Base-by-base conservation (phyloP, 2,888 invertebrate genomes). In the Shargacucullia verbasci region DNA sequence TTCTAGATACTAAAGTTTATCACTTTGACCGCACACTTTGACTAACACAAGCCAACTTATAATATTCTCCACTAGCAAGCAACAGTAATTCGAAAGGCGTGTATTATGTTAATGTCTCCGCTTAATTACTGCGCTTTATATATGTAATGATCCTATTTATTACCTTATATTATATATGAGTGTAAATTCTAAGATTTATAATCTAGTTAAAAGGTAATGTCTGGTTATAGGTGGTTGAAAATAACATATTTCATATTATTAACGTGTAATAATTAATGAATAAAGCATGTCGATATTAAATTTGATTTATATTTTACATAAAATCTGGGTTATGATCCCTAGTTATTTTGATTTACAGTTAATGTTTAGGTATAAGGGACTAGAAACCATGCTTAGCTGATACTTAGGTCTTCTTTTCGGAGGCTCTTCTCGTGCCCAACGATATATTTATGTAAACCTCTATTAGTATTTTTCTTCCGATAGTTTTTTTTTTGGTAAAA, bases 31-130 rank as follows among this genome's bases (percentile, higher is more conserved):
- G 37, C 11, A 43, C 7, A 20, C 20, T 15, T 12, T 0, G 1
- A 34, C 29, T 35, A 37, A 49, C 37, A 46, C 48, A 54, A 41
- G 38, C 14, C 34, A 49, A 55, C 46, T 54, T 45, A 54, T 58
- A 57, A 50, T 39, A 70, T 70, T 58, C 62, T 45, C 52, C 25
- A 15, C 6, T 10, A 12, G 15, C 52, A 38, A 44, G 41, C 50
- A 39, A 50, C 52, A 20, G 37, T 48, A 44, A 59, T 50, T 59
- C 40, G 31, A 50, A 53, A 48, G 45, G 14, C 49, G 14, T 53
- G 40, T 66, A 47, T 50, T 59, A 60, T 64, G 55, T 49, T 67
- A 70, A 67, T 70, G n/a, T 44, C 38, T 34, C 20, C 9, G 35
- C 43, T 54, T 63, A 70, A 70, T 70, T 67, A 66, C 37, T 37